Evolutionary conservation across 2,888 invertebrate genomes (phyloP), one percentile per base, ranked within the genome.

Genomic region (Sarcophaga variegata): DNA sequence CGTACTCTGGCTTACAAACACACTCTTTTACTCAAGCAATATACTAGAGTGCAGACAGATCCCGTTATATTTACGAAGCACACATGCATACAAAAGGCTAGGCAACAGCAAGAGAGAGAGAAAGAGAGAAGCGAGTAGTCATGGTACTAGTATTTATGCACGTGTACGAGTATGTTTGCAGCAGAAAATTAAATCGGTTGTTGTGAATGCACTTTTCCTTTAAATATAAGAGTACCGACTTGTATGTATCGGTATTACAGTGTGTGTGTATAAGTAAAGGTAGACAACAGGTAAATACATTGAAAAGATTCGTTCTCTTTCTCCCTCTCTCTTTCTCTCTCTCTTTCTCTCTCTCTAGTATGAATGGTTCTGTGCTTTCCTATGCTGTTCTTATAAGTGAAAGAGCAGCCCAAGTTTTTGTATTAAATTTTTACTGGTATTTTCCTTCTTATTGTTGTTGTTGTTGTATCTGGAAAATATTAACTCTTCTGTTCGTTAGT

Each of bases 261-360:
- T 60, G 79, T 49, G 12, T 72, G 62, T 27, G 59, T 27, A 45
- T 22, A 14, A 70, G 70, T 64, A 8, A 72, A 5, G 25, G 17
- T 74, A 22, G 10, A 11, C 20, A 49, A n/a, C 27, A 20, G 69
- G 87, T 82, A 84, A 87, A 84, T 87, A 81, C 78, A 79, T 78
- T 79, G 27, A 47, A 71, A 82, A 37, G 81, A 87, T 87, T 84
- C 78, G 76, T 54, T 59, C 62, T 62, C 14, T 4, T 22, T 22
- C 22, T 22, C 22, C 1, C 22, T 22, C 22, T 49, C 37, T 1
- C 37, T 37, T 8, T 8, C 37, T 27, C 27, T 27, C 5, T 4
- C 5, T 27, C 27, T 4, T 6, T 27, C 27, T 27, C 27, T 27
- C 27, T 27, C 27, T 27, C 27, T 27, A 2, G 10, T 37, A 8